Evolutionary conservation across 35 echinoderm and acorn worm species (phyloP), one percentile per base, ranked within the genome.

Genomic region (Stichopus chloronotus): DNA sequence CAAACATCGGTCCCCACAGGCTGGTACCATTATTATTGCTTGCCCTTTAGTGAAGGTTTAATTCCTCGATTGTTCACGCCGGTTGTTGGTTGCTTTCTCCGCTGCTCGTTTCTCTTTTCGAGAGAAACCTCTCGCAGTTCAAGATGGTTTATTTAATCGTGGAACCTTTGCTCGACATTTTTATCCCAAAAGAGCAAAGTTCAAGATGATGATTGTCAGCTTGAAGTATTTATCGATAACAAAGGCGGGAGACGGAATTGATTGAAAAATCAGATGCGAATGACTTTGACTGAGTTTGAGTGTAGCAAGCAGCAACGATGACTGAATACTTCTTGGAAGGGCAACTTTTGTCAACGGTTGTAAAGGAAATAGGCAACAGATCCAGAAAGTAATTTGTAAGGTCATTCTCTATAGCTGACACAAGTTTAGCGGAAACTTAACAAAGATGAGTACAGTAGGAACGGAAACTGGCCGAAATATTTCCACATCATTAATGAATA

Each of bases 151-250:
- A 71, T 89, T 89, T 89, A 89, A 63, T 21, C 57, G 82, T 10
- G 69, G 24, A 85, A 85, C 82, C 82, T 85, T 85, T 85, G 82
- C 82, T 85, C 82, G 82, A 85, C 82, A 85, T 85, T 89, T 65
- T 89, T 52, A 72, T 89, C 87, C 59, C 23, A 72, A 74, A 89
- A 89, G 87, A 89, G 87, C 87, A 89, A 89, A 89, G 87, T 89
- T 89, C 87, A 89, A 89, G 87, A 89, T 71, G 30, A 89, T 85
- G 87, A 89, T 89, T 65, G 87, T 71, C 87, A 72, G 87, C 87
- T 89, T 89, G 87, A 89, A 89, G 87, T 72, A 89, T 72, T 72
- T 71, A 72, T 89, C 87, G 87, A 89, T 89, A 89, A 89, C 65
- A 89, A 72, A 89, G 65, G 61, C 87, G 59, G 59, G 65, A 89